These are phyloP conservation scores for Antedon mediterranea DNA, from an alignment of 53 echinoderm and acorn worm genomes.

Conservation along the genomic window DNA sequence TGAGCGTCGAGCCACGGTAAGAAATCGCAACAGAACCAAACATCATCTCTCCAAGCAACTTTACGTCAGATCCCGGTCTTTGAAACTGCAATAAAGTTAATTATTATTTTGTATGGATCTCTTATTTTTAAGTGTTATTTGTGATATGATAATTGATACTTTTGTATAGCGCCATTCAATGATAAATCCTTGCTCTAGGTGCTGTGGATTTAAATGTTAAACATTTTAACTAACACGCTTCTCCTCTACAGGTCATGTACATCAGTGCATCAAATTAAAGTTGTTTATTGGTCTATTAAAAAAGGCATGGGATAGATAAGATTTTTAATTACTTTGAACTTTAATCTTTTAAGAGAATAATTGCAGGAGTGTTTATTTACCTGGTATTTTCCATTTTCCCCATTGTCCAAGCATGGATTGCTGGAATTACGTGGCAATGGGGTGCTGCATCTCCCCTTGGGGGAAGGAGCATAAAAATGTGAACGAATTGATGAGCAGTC, in stretches of 20 bases:
- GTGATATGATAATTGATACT: too few relatives aligned
- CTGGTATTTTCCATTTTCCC: background rate
- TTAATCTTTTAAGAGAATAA: too few relatives aligned
- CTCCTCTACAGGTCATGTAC: too few relatives aligned
- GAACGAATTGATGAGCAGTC: background rate
- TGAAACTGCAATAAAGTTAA: conserved; percentile 31
- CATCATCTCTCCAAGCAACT: conserved; percentile 86
- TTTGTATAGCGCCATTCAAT: too few relatives aligned
- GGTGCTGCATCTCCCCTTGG: background rate
- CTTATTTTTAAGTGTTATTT: too few relatives aligned
- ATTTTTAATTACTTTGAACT: too few relatives aligned
- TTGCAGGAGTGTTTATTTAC: background rate
- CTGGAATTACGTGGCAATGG: background rate
- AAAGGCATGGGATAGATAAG: too few relatives aligned
- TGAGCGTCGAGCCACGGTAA: conserved; percentile 65
- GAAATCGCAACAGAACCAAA: conserved; percentile 88
- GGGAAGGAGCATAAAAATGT: background rate
- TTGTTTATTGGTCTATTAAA: too few relatives aligned
- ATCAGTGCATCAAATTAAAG: too few relatives aligned
- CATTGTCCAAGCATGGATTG: background rate
- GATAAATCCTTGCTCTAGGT: too few relatives aligned
- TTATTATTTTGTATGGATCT: background rate
- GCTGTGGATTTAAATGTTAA: too few relatives aligned
- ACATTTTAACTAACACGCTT: too few relatives aligned
- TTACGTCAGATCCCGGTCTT: conserved; percentile 46